Evolutionary conservation across 2,797 vertebrate genomes (phyloP), one percentile per base, ranked within the genome.

Genomic region (Novumbra hubbsi): DNA sequence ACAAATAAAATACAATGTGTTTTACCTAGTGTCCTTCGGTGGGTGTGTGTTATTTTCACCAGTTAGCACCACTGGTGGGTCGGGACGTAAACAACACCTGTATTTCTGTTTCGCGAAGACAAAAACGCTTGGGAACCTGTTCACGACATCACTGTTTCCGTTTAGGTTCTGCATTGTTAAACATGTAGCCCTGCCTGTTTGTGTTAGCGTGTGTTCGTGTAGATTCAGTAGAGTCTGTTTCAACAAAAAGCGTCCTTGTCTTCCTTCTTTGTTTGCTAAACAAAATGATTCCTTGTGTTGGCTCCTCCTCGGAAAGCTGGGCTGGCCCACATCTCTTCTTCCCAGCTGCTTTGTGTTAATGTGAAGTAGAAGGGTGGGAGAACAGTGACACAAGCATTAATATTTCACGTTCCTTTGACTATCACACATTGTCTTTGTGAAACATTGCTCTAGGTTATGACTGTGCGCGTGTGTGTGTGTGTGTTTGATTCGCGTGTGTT

Each of bases 291-390:
- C 92, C 92, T 93, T 93, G 92, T 92, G 92, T 93, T 92, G 92
- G 90, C 93, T 92, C 24, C 24, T 24, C 24, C 55, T 60, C 55
- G 14, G 55, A 27, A 60, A 91, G 94, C 92, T 93, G 90, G 90
- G 90, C 93, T 94, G 93, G 93, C 93, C 92, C 92, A 92, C 91
- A 93, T 94, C 93, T 94, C 91, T 91, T 94, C 90, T 92, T 90
- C 89, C 90, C 93, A 94, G 93, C 94, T 95, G 94, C 91, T 94
- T 93, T 93, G 91, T 93, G 92, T 95, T 95, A 94, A 93, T 93
- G 92, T 92, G 90, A 91, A 93, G 91, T 90, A 92, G 93, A 93
- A 93, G 92, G 93, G 92, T 92, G 92, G 91, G 92, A 92, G 91
- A 92, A 90, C 89, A 92, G 92, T 94, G 92, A 94, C 93, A 94